Evolutionary conservation across 2,113 vertebrate genomes (phyloP).

Genomic region (Ptilonorhynchus violaceus): DNA sequence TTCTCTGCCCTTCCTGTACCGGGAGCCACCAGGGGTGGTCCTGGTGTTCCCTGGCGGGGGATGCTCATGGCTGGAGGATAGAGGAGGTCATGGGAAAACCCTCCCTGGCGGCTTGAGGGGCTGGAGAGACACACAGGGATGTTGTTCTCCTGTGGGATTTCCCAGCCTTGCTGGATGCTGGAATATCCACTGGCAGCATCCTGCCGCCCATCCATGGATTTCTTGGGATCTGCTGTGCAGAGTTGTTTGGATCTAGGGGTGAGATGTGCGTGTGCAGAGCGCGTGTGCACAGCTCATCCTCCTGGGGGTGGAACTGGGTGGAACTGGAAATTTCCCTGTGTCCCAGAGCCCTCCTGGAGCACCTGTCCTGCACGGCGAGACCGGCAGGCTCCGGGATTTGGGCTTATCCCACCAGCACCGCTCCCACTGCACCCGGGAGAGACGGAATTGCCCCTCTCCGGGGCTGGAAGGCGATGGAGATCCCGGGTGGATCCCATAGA

Average conservation of each 20-base stretch:
- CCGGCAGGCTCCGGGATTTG: rapidly evolving
- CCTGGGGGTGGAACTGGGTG: background rate
- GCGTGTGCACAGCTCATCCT: background rate
- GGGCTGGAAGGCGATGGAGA: background rate
- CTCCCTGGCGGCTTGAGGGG: rapidly evolving
- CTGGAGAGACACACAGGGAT: background rate
- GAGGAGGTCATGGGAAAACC: background rate
- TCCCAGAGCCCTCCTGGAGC: background rate
- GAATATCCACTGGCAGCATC: background rate
- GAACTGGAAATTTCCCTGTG: background rate
- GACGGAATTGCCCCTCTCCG: background rate
- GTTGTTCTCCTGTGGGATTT: rapidly evolving
- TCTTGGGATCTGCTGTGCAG: background rate
- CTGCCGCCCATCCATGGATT: rapidly evolving
- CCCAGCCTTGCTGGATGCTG: background rate
- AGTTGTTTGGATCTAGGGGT: background rate
- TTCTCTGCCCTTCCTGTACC: rapidly evolving
- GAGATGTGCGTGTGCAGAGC: rapidly evolving
- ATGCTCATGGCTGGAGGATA: background rate
- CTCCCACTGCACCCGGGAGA: background rate
- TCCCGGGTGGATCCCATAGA: rapidly evolving
- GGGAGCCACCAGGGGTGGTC: background rate
- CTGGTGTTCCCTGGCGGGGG: rapidly evolving
- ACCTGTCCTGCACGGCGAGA: rapidly evolving
- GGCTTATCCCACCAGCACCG: background rate